These are phyloP conservation scores for Podocnemis expansa DNA, from an alignment of 2,113 vertebrate species.

Conservation along the genomic window DNA sequence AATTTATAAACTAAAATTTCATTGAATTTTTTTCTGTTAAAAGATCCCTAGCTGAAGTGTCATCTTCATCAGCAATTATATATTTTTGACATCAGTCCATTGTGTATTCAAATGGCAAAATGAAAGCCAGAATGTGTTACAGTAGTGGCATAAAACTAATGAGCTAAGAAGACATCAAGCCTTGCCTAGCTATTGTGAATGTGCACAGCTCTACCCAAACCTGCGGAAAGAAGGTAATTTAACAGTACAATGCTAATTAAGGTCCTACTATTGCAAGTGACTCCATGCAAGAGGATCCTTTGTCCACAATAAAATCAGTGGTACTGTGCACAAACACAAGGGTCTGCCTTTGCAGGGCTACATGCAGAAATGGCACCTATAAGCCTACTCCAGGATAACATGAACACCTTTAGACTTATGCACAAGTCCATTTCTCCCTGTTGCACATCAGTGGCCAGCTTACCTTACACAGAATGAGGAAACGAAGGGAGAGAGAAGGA, in stretches of 20 bases:
- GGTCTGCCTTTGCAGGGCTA: not conserved
- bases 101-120: fast-evolving
- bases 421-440: not conserved
- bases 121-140: not conserved
- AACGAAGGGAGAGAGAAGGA: not conserved
- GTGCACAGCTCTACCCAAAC: not conserved
- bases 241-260: not conserved
- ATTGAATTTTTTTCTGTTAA: not conserved
- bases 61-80: not conserved
- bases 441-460: not conserved
- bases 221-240: not conserved
- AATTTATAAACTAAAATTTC: not conserved
- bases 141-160: not conserved
- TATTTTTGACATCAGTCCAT: not conserved
- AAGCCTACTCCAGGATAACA: not conserved
- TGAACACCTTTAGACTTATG: not conserved
- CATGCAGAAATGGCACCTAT: not conserved
- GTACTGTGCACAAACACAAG: not conserved
- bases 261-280: not conserved
- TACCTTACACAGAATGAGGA: not conserved
- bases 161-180: fast-evolving
- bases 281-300: not conserved
- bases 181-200: not conserved
- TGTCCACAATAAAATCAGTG: not conserved
- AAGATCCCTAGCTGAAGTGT: not conserved